Conservation (phyloP, 2,113 vertebrate species). For the Amphiprion ocellaris region DNA sequence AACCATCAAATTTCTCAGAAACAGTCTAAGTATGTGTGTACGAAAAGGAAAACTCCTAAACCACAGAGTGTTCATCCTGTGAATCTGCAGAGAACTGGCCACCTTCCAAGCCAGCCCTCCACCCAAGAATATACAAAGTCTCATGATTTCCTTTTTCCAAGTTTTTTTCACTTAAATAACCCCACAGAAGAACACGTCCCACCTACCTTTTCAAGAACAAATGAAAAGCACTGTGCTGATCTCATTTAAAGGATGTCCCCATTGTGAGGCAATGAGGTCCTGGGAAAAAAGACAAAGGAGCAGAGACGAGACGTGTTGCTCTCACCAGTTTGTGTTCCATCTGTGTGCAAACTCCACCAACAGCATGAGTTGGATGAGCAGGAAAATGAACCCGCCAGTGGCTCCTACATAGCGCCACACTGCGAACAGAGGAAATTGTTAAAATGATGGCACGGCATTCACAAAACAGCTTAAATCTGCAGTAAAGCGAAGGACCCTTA, state of each 20-base stretch:
- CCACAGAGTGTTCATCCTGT: slow-evolving; percentile 57
- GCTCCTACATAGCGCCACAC: slow-evolving; percentile 95
- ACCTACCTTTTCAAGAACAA: slow-evolving; percentile 21
- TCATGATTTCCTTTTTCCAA: slow-evolving; percentile 23
- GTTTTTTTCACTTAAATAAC: slow-evolving; percentile 5
- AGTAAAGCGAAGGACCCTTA: not conserved
- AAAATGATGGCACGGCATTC: not conserved
- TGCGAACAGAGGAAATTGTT: slow-evolving; percentile 66
- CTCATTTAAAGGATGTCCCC: not conserved
- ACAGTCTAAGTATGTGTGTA: not conserved
- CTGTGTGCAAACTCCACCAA: slow-evolving; percentile 97
- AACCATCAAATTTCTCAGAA: not conserved
- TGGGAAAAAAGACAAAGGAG: not conserved
- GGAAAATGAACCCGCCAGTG: slow-evolving; percentile 88
- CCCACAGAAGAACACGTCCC: not conserved
- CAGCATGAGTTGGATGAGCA: slow-evolving; percentile 93
- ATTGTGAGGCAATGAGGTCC: not conserved
- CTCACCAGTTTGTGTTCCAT: slow-evolving; percentile 99
- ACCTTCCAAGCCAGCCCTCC: slow-evolving; percentile 36
- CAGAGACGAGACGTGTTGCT: slow-evolving; percentile 19
- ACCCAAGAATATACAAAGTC: slow-evolving; percentile 23
- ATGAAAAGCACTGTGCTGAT: slow-evolving; percentile 7
- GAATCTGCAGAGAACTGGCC: slow-evolving; percentile 18
- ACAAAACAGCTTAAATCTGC: not conserved
- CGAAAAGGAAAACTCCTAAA: slow-evolving; percentile 36